phyloP scores from a whole-genome alignment of 2,888 invertebrate species.

The Melanostoma scalare region DNA sequence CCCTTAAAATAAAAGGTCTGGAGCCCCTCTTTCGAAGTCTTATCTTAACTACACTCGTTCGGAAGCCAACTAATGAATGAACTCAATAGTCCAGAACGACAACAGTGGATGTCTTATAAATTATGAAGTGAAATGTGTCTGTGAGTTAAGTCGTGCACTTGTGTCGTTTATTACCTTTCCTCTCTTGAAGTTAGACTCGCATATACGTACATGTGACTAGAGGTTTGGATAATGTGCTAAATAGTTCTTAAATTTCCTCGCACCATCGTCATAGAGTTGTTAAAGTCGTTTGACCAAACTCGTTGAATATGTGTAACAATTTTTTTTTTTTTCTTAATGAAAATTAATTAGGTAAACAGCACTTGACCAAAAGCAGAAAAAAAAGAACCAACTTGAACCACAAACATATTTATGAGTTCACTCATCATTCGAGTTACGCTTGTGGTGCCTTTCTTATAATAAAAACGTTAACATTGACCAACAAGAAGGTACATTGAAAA shows the following conservation, averaged over 20 bases:
- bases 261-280: slow-evolving; percentile 11
- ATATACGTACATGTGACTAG: slow-evolving; percentile 38
- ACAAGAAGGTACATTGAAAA: slow-evolving; percentile 28
- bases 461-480: slow-evolving; percentile 27
- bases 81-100: slow-evolving; percentile 56
- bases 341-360: slow-evolving; percentile 67
- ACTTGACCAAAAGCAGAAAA: slow-evolving; percentile 41
- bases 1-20: slow-evolving; percentile 19
- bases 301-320: slow-evolving; percentile 61
- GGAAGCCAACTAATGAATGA: slow-evolving; percentile 66
- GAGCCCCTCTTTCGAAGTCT: slow-evolving; percentile 51
- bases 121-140: slow-evolving; percentile 28
- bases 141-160: slow-evolving; percentile 61
- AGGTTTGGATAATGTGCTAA: slow-evolving; percentile 64
- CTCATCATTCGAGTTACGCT: background rate
- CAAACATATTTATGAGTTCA: slow-evolving; percentile 2
- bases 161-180: slow-evolving; percentile 58
- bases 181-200: slow-evolving; percentile 59
- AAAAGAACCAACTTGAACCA: slow-evolving; percentile 4
- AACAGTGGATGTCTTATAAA: slow-evolving; percentile 55
- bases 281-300: slow-evolving; percentile 45
- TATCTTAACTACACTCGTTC: slow-evolving; percentile 46
- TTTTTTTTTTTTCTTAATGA: slow-evolving; percentile 48
- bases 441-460: slow-evolving; percentile 7
- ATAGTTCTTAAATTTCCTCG: slow-evolving; percentile 57